A percentile compares a stretch with the other conserved stretches of the same genome.
These are phyloP conservation scores for Arctocebus calabarensis DNA, from an alignment of 2,797 vertebrate species.

Conservation along the genomic window DNA sequence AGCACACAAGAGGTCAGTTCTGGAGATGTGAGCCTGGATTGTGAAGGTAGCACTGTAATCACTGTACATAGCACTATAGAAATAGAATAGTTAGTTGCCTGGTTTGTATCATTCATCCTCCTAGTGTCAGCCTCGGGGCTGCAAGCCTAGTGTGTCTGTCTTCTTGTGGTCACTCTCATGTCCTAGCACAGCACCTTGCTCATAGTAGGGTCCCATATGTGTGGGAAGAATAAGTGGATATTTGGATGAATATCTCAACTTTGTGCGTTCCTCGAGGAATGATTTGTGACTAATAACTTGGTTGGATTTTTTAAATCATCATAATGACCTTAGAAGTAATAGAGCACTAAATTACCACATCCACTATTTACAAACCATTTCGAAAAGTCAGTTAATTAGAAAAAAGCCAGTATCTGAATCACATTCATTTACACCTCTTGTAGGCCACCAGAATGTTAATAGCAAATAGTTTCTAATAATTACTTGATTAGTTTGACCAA, in stretches of 20 bases:
- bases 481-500: background rate
- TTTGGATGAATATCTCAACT: background rate
- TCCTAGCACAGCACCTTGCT: background rate
- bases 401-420: conserved; percentile 5
- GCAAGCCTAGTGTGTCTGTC: background rate
- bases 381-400: background rate
- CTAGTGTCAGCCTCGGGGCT: background rate
- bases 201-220: background rate
- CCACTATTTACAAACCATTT: background rate
- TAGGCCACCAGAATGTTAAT: background rate
- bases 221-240: background rate
- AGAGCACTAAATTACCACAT: background rate
- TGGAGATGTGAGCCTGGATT: background rate
- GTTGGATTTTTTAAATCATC: background rate
- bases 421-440: background rate
- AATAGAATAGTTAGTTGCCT: background rate
- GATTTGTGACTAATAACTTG: background rate
- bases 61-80: background rate
- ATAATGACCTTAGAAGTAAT: background rate
- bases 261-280: background rate
- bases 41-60: background rate
- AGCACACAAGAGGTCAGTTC: background rate
- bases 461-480: background rate
- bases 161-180: background rate
- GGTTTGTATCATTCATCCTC: background rate